phyloP scores from a whole-genome alignment of 2,797 vertebrate genomes.

The Sebastes oblongus region DNA sequence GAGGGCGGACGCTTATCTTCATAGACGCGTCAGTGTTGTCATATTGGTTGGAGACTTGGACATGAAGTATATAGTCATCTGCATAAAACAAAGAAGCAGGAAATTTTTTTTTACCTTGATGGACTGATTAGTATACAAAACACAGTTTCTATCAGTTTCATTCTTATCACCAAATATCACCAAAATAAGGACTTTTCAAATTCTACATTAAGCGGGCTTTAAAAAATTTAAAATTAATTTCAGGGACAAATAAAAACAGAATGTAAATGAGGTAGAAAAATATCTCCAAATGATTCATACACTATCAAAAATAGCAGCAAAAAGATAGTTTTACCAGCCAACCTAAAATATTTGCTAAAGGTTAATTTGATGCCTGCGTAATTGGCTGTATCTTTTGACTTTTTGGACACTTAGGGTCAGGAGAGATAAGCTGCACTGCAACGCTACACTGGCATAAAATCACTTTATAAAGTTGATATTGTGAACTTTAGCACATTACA shows the following conservation, averaged over 20 bases:
- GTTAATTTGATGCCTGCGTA: not conserved
- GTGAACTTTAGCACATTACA: not conserved
- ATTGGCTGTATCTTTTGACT: not conserved
- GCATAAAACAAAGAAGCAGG: slow-evolving; percentile 14
- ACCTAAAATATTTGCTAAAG: not conserved
- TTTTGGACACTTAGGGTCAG: not conserved
- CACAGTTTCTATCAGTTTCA: not conserved
- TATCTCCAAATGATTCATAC: not conserved
- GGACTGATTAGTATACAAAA: not conserved
- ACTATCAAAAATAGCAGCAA: not conserved
- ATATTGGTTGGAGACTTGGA: slow-evolving; percentile 70
- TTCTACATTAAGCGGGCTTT: not conserved
- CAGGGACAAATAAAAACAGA: not conserved
- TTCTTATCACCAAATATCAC: not conserved
- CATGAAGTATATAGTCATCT: slow-evolving; percentile 78
- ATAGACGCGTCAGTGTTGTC: slow-evolving; percentile 42
- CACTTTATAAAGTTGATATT: not conserved
- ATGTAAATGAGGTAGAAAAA: not conserved
- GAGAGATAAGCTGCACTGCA: not conserved
- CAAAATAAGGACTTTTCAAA: not conserved
- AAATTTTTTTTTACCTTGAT: not conserved
- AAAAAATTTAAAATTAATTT: not conserved
- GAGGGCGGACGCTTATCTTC: slow-evolving; percentile 60
- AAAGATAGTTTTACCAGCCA: no score
- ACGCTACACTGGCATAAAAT: not conserved